Evolutionary conservation across 2,888 invertebrate species (phyloP), one percentile per base, ranked within the genome.

Genomic region (Cryptocheilus praepositus): DNA sequence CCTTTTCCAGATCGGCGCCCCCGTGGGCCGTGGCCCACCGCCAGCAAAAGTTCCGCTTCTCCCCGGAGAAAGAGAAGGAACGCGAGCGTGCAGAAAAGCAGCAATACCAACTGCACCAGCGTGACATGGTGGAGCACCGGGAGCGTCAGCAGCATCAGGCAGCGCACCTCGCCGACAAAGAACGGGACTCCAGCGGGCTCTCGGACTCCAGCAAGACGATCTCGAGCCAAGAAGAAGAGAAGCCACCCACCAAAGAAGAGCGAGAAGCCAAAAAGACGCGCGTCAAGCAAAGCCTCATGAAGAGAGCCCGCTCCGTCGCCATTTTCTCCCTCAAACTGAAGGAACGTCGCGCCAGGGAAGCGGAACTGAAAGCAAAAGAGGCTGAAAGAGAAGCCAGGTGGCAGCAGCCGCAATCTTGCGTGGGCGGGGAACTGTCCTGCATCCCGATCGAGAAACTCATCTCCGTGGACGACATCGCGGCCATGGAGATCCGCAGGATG

Each of bases 291-390:
- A 93, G 93, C 77, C 87, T 96, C 25, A 95, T 96, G 89, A 96
- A 96, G 88, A 92, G 95, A 59, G 95, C 96, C 5, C 91, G 95
- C 15, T 95, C 95, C 0, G 95, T 96, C 52, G 95, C 95, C 4
- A 95, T 96, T 84, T 96, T 96, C 89, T 95, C 95, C 4, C 89
- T 96, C 58, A 95, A 95, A 64, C 89, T 96, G 71, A 94, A 94
- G 81, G 94, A 94, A 81, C 90, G 94, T n/a, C 91, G 95, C 61
- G 95, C 95, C 64, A 90, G 95, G 36, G 95, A 95, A 83, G 95
- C 95, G 0, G 93, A 93, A 70, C 89, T 90, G 61, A 93, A 93
- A 67, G 93, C 93, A 28, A 92, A 92, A 67, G 92, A 92, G 69
- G 91, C 91, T 22, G 90, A 91, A 74, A 90, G 91, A 81, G 90